Base-by-base conservation (phyloP, 1,140 invertebrate species). In the Panonychus citri region DNA sequence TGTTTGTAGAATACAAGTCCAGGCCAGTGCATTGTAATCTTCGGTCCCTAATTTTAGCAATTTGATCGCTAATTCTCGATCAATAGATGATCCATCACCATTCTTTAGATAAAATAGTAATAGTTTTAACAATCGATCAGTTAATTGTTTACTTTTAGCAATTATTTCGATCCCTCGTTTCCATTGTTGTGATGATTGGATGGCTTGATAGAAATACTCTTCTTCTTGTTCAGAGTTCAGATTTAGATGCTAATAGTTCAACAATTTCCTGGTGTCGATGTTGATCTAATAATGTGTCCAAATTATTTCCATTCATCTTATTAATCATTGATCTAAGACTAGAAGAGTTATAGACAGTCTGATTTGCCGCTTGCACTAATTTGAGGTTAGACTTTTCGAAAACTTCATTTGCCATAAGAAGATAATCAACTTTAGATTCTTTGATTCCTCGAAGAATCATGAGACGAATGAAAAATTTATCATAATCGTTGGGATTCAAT, bases 81-180 rank as follows among this genome's bases (percentile, higher is more conserved):
- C 42, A 12, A 60, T 39, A 26, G 27, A 39, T 5, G 28, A 39
- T n/a, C 42, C 15, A 28, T 56, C 46, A 7, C 50, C 39, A 15
- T 30, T 54, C 30, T 56, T 39, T 7, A 57, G 24, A 48, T 52
- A 58, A 49, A 15, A 25, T 19, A 13, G 21, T 4, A 58, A n/a
- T 21, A 30, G 37, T 24, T 26, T 17, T 19, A 60, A 40, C 26
- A 27, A 26, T 8, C 43, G 21, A 15, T 53, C 19, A 39, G 24
- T 21, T 3, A 60, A 25, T 37, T 58, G 19, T 8, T 55, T 51
- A 13, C 56, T 21, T 30, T 34, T 52, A 53, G 48, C 39, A 3
- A 60, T 49, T 5, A 60, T 30, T 24, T 60, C 59, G 19, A 60
- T n/a, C 46, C 57, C 59, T 30, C 46, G 46, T 55, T 60, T 49